Base-by-base conservation (phyloP, 1,140 invertebrate species). In the Drosophila chauvacae region DNA sequence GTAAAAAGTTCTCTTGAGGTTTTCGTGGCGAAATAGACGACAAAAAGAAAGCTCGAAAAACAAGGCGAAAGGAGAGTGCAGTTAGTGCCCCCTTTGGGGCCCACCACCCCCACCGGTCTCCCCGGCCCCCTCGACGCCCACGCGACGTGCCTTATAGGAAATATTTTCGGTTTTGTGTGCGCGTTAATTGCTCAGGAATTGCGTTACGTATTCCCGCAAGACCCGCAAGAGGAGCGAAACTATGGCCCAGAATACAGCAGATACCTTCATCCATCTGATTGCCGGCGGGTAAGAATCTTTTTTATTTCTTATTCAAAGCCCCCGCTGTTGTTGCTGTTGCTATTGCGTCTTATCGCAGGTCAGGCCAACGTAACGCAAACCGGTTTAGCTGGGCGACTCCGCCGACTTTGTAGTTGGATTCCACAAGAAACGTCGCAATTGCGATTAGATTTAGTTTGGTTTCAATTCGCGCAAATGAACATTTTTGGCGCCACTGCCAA, bases 281-380 rank as follows among this genome's bases (percentile, higher is more conserved):
- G 85, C 85, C 81, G 85, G 85, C 85, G 85, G 85, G 85, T 88
- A 70, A 88, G 11, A 41, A 47, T 61, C 56, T 45, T 61, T 48
- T 48, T 57, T 65, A 28, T 76, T 44, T 35, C 18, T 42, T 14
- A 45, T 44, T 60, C 28, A 4, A 26, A 30, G 60, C 60, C 37
- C 23, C 23, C 33, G 35, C 7, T n/a, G 66, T 60, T 81, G 69
- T 48, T 71, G 42, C 28, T 56, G 1, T 55, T 55, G 51, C 59
- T 81, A 78, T 74, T 90, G 68, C 80, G 84, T 65, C 73, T 90
- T 88, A 90, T 87, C 83, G 77, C 80, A 51, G 71, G 75, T 79
- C 64, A 80, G 69, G 48, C 61, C 47, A 69, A 9, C 60, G 20
- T 23, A 58, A 13, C 28, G 28, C 53, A 68, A 88, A 90, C 81